Percentiles rank a stretch among this genome's conserved stretches.
Evolutionary conservation across 2,797 vertebrate genomes (phyloP).

Genomic region (Ispidina lecontei): DNA sequence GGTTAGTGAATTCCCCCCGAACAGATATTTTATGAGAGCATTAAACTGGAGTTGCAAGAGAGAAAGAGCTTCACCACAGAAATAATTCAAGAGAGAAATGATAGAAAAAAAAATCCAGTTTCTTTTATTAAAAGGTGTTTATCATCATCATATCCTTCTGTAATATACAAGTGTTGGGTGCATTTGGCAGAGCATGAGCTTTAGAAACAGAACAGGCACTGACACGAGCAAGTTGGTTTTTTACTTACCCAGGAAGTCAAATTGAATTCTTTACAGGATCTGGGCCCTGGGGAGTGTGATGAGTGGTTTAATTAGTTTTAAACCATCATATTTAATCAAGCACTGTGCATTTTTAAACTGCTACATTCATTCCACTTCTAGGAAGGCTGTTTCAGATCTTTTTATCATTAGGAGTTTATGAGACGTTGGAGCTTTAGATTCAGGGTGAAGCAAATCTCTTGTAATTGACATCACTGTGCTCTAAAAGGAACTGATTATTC

Average conservation of each 20-base stretch:
- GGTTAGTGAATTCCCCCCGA: background rate
- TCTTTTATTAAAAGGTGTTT: slow-evolving; percentile 64
- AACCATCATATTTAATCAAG: slow-evolving; percentile 48
- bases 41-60: slow-evolving; percentile 5
- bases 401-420: slow-evolving; percentile 7
- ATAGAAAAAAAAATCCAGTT: slow-evolving; percentile 23
- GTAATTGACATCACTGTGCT: background rate
- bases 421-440: background rate
- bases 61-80: background rate
- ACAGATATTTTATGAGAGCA: slow-evolving; percentile 18
- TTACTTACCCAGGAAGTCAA: background rate
- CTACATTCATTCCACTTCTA: slow-evolving; percentile 13
- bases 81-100: slow-evolving; percentile 28
- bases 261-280: background rate
- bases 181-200: background rate
- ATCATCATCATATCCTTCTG: background rate
- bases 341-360: slow-evolving; percentile 5
- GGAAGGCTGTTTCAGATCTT: slow-evolving; percentile 19
- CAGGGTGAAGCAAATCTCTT: slow-evolving; percentile 33
- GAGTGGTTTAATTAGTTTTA: slow-evolving; percentile 60
- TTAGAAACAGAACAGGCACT: background rate
- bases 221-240: background rate
- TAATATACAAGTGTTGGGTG: background rate
- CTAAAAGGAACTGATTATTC: background rate
- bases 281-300: background rate